Evolutionary conservation across 2,797 vertebrate species (phyloP).

Genomic region (Danio choprae): DNA sequence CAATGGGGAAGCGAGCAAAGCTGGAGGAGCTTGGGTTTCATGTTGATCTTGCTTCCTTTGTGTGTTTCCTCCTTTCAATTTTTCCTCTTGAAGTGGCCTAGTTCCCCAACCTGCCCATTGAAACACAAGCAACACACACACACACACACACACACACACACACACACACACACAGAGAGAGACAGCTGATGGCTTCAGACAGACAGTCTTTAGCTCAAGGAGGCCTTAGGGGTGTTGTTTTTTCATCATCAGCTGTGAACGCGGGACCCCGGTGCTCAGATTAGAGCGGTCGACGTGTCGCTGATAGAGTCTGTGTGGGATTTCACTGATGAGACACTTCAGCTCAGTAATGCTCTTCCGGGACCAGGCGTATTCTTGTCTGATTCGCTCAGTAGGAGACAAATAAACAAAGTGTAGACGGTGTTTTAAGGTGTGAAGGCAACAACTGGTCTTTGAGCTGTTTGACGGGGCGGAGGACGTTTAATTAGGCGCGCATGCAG

Average conservation of each 20-base stretch:
- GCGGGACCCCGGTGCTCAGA: conserved; percentile 3
- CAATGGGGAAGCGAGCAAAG: conserved; percentile 13
- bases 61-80: conserved; percentile 8
- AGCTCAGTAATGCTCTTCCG: background rate
- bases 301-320: conserved; percentile 12
- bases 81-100: conserved; percentile 53
- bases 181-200: conserved; percentile 42
- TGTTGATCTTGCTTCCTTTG: conserved; percentile 21
- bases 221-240: conserved; percentile 46
- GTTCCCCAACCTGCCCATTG: conserved; percentile 27
- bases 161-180: background rate
- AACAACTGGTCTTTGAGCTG: too few relatives aligned
- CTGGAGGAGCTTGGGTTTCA: conserved; percentile 32
- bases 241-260: conserved; percentile 48
- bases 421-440: too few relatives aligned
- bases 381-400: too few relatives aligned
- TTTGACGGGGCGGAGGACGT: too few relatives aligned
- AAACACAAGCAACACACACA: conserved; percentile 1
- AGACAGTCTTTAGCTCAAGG: conserved; percentile 46
- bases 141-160: too few relatives aligned
- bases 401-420: too few relatives aligned
- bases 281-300: conserved; percentile 31
- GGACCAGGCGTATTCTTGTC: background rate
- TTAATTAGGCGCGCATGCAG: too few relatives aligned
- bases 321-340: conserved; percentile 17